Percentiles rank a stretch among this genome's conserved stretches.
Evolutionary conservation across 2,797 vertebrate genomes (phyloP).

Genomic region (Valencia hispanica): DNA sequence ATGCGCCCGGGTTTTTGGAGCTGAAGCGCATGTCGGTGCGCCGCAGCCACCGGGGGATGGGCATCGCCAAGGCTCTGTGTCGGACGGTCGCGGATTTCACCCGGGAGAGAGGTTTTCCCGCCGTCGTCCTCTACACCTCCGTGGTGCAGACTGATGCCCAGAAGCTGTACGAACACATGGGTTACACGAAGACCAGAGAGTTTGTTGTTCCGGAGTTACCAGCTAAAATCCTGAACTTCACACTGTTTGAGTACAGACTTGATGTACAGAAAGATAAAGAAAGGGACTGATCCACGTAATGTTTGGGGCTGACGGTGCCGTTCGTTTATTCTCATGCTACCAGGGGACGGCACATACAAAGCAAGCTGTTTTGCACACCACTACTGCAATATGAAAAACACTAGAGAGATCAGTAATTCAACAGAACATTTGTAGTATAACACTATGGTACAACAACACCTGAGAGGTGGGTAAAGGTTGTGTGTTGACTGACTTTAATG

Average conservation of each 20-base stretch:
- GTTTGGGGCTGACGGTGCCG: background rate
- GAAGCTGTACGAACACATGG: conserved; percentile 82
- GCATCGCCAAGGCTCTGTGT: conserved; percentile 82
- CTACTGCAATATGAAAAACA: background rate
- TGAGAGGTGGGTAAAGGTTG: background rate
- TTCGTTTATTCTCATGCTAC: background rate
- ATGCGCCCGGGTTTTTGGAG: conserved; percentile 62
- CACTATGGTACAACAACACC: background rate
- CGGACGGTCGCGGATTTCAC: conserved; percentile 78
- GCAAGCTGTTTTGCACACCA: background rate
- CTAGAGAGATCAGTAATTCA: background rate
- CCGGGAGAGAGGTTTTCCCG: conserved; percentile 62
- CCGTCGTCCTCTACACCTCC: conserved; percentile 80
- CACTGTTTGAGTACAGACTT: conserved; percentile 78
- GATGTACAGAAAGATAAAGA: conserved; percentile 57
- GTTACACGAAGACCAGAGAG: conserved; percentile 73
- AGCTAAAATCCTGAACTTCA: conserved; percentile 76
- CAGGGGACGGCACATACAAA: background rate
- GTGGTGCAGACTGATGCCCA: conserved; percentile 83
- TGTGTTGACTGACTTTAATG: background rate
- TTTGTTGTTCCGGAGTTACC: conserved; percentile 58
- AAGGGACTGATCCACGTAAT: conserved; percentile 11
- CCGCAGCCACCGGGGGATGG: conserved; percentile 77
- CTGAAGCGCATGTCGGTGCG: conserved; percentile 83
- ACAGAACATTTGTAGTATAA: background rate